phyloP scores from a whole-genome alignment of 2,797 vertebrate genomes.

The Philypnodon macrostomus region DNA sequence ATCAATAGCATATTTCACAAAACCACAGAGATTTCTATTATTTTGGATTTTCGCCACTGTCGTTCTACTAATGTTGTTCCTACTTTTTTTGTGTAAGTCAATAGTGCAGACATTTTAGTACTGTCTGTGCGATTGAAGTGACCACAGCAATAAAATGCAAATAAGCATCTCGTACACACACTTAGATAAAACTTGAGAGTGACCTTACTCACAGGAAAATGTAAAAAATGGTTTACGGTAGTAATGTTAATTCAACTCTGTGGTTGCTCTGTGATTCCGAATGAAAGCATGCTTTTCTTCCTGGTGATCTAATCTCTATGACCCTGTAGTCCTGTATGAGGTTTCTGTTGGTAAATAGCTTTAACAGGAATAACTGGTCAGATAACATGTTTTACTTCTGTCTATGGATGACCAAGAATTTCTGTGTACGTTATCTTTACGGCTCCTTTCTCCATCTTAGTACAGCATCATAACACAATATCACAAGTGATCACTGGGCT shows the following conservation, averaged over 20 bases:
- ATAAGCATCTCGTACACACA: too few species aligned
- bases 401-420: conserved; percentile 27
- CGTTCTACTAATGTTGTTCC: too few species aligned
- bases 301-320: conserved; percentile 34
- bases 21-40: conserved; percentile 7
- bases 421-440: conserved; percentile 9
- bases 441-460: background rate
- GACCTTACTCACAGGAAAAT: too few species aligned
- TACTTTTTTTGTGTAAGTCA: too few species aligned
- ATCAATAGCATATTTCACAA: conserved; percentile 11
- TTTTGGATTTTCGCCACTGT: background rate
- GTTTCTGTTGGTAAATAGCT: conserved; percentile 16
- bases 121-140: too few species aligned
- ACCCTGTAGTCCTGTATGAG: conserved; percentile 32
- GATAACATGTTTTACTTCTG: conserved; percentile 46
- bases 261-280: conserved; percentile 6
- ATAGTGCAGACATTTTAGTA: too few species aligned
- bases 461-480: background rate
- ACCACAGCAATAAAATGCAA: too few species aligned
- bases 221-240: too few species aligned
- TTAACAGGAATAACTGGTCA: conserved; percentile 51
- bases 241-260: background rate
- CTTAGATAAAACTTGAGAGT: too few species aligned
- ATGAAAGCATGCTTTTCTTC: conserved; percentile 18
- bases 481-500: background rate